phyloP scores from a whole-genome alignment of 2,888 invertebrate genomes.

The Synergus itoensis region DNA sequence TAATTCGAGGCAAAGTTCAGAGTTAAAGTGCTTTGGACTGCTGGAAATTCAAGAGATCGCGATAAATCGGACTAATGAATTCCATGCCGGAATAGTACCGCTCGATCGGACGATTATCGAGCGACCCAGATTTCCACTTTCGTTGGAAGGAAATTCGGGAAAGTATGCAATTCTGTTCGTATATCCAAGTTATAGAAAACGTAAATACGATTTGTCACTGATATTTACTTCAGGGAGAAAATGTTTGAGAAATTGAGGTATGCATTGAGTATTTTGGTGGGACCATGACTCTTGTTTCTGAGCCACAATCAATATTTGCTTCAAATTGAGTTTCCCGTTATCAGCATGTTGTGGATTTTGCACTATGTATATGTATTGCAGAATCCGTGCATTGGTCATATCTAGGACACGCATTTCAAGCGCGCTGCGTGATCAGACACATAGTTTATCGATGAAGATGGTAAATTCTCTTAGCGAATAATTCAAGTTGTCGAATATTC shows the following conservation, averaged over 20 bases:
- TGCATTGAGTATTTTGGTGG: neutral
- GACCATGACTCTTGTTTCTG: neutral
- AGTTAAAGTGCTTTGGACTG: neutral
- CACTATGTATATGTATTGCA: neutral
- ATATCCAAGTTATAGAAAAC: neutral
- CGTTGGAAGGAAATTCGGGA: conserved; percentile 1
- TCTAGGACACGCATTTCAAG: conserved; percentile 25
- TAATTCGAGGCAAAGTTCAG: neutral
- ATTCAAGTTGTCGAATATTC: neutral
- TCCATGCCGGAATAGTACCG: conserved; percentile 66
- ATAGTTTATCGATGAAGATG: conserved; percentile 26
- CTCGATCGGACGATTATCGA: conserved; percentile 68
- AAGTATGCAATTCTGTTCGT: neutral
- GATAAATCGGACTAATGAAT: conserved; percentile 71
- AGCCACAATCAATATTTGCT: conserved; percentile 1
- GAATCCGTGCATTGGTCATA: conserved; percentile 13
- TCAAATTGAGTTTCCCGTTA: conserved; percentile 16
- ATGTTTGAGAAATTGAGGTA: neutral
- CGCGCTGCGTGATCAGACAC: neutral
- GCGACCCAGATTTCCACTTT: conserved; percentile 66
- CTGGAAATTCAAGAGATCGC: conserved; percentile 52
- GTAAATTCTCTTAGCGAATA: neutral
- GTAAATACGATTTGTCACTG: neutral
- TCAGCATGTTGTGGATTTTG: conserved; percentile 22
- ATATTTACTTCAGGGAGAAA: neutral